A percentile compares a stretch with the other conserved stretches of the same genome.
phyloP scores from a whole-genome alignment of 2,797 vertebrate genomes.

The Nothura maculosa region DNA sequence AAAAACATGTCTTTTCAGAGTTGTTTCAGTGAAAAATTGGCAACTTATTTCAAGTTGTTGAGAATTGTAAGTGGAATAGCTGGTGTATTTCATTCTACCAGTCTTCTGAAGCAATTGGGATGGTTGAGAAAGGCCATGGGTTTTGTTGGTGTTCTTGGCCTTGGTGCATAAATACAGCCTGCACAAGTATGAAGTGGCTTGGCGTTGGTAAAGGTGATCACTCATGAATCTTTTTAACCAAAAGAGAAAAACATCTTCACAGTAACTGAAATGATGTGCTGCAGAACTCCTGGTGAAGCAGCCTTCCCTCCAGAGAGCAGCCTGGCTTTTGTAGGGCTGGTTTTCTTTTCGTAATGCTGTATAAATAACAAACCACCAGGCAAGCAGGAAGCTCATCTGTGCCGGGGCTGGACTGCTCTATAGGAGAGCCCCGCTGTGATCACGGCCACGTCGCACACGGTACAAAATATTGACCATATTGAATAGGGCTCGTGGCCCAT shows the following conservation, averaged over 20 bases:
- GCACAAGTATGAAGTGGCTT: neutral
- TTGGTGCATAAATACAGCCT: neutral
- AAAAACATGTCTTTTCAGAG: neutral
- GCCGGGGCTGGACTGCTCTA: neutral
- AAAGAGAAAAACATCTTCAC: neutral
- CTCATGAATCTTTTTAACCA: neutral
- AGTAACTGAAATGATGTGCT: neutral
- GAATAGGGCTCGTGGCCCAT: neutral
- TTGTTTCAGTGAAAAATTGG: neutral
- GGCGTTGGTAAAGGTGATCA: neutral
- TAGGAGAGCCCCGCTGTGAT: neutral
- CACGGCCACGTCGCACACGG: neutral
- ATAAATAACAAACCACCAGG: neutral
- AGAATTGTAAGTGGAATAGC: constrained; percentile 1
- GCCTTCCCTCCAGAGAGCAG: neutral
- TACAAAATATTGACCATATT: neutral
- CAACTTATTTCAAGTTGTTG: constrained; percentile 14
- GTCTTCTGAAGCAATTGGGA: constrained; percentile 21
- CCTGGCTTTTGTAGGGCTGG: neutral
- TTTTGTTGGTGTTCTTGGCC: neutral
- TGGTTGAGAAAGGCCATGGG: neutral
- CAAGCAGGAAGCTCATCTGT: neutral
- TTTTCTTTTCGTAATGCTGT: neutral
- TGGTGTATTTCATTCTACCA: neutral
- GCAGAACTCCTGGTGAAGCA: neutral